A percentile compares a stretch with the other conserved stretches of the same genome.
These are phyloP conservation scores for Ranitomeya variabilis DNA, from an alignment of 2,113 vertebrate species.

Conservation along the genomic window DNA sequence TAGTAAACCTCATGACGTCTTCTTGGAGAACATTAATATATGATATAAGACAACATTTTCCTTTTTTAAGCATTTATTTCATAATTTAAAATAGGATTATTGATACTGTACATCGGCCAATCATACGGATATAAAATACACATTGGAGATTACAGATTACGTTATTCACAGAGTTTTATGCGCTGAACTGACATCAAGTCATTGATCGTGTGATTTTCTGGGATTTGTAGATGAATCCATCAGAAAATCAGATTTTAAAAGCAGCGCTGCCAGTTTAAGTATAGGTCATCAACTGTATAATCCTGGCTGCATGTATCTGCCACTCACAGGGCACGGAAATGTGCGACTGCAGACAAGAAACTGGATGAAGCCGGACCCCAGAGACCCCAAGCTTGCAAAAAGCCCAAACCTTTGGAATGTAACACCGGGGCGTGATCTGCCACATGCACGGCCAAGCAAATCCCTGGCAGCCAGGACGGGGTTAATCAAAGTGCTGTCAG, in stretches of 20 bases:
- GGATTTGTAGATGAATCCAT: neutral
- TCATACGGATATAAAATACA: constrained; percentile 1
- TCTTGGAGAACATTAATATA: neutral
- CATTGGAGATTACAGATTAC: neutral
- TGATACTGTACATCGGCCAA: neutral
- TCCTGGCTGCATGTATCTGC: neutral
- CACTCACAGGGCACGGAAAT: too few relatives aligned
- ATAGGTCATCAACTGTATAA: neutral
- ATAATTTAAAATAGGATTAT: constrained; percentile 29
- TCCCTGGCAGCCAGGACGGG: neutral
- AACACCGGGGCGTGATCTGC: neutral
- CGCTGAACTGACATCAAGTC: neutral
- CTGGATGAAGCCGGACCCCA: neutral
- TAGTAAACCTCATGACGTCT: neutral
- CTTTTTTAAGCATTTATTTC: constrained; percentile 19
- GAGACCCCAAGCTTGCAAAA: too few relatives aligned
- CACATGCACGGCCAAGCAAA: neutral
- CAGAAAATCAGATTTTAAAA: neutral
- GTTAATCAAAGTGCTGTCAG: neutral
- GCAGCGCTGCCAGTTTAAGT: neutral
- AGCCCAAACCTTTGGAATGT: too few relatives aligned
- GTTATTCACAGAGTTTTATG: constrained; percentile 1
- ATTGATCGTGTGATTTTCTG: neutral
- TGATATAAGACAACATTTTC: neutral
- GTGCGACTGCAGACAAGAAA: too few relatives aligned